Conservation (phyloP, 2,888 invertebrate genomes). For the Aphidius colemani region DNA sequence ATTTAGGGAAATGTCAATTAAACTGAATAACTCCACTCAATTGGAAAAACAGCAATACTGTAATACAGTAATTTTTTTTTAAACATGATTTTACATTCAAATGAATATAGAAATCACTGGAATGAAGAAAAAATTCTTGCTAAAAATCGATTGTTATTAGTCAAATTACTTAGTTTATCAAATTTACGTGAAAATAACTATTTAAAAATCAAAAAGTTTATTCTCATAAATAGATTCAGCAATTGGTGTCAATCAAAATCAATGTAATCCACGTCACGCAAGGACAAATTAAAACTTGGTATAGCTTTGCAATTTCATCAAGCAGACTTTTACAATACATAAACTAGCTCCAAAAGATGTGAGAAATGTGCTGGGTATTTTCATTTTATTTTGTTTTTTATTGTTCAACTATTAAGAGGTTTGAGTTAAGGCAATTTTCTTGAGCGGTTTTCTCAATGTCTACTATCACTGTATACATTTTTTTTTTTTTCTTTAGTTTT, state of each 20-base stretch:
- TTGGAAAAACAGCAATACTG: too few species aligned
- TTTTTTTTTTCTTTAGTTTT: conserved; percentile 6
- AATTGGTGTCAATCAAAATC: conserved; percentile 44
- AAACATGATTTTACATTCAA: too few species aligned
- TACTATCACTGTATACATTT: background rate
- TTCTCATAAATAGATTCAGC: too few species aligned
- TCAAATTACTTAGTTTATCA: background rate
- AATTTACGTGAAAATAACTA: background rate
- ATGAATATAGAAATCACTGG: too few species aligned
- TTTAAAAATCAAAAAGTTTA: too few species aligned
- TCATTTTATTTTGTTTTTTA: too few species aligned
- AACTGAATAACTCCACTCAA: too few species aligned
- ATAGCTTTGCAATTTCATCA: conserved; percentile 54
- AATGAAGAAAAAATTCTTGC: too few species aligned
- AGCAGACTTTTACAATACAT: conserved; percentile 33
- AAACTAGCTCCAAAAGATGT: background rate
- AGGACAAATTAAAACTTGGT: conserved; percentile 52
- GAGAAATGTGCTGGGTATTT: background rate
- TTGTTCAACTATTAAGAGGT: background rate
- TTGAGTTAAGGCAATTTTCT: conserved; percentile 44
- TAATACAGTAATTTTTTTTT: too few species aligned
- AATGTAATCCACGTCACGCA: conserved; percentile 51
- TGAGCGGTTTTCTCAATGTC: conserved; percentile 36
- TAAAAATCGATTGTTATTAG: background rate
- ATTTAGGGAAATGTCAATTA: too few species aligned